A percentile compares a stretch with the other conserved stretches of the same genome.
phyloP scores from a whole-genome alignment of 2,888 invertebrate species.

The Oxycera nigricornis region DNA sequence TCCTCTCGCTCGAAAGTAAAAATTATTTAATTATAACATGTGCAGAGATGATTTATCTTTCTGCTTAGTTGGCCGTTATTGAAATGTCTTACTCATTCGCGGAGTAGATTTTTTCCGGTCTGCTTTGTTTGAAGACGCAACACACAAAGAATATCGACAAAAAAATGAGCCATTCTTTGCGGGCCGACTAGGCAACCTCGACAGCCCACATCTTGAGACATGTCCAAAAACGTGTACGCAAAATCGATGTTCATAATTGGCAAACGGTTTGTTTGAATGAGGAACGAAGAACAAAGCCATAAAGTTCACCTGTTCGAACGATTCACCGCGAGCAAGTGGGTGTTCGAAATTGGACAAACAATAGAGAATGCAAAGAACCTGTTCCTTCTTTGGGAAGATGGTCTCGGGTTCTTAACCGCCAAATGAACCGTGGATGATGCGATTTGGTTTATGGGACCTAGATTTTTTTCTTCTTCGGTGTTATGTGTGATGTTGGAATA shows the following conservation, averaged over 20 bases:
- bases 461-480: neutral
- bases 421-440: neutral
- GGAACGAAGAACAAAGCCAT: neutral
- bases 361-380: neutral
- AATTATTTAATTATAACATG: neutral
- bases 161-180: neutral
- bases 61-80: neutral
- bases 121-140: too few relatives aligned
- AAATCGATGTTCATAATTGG: neutral
- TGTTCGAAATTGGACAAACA: neutral
- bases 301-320: constrained; percentile 3
- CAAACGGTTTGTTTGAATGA: neutral
- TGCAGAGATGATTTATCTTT: neutral
- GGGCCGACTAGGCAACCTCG: neutral
- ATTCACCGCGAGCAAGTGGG: neutral
- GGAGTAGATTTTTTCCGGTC: too few relatives aligned
- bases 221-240: neutral
- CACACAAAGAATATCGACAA: neutral
- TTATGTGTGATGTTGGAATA: too few relatives aligned
- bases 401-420: neutral
- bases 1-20: neutral
- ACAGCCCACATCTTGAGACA: neutral
- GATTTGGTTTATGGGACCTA: neutral
- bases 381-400: neutral
- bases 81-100: neutral